Conservation (phyloP, 2,888 invertebrate genomes). For the Lithophane semibrunnea region DNA sequence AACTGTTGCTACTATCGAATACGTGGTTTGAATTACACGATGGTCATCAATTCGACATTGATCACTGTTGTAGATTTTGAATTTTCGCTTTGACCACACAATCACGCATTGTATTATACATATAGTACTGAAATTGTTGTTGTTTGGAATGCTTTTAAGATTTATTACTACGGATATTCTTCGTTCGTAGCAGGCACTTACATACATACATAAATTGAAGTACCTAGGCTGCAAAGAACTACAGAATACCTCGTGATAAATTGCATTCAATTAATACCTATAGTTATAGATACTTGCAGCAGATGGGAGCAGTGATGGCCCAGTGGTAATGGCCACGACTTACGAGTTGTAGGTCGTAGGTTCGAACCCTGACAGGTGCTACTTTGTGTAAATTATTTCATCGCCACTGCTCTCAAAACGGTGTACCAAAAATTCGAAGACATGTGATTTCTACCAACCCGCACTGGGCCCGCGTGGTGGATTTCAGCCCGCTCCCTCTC, state of each 20-base stretch:
- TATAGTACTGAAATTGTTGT: constrained; percentile 3
- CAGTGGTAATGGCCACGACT: too few relatives aligned
- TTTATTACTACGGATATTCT: neutral
- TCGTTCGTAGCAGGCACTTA: neutral
- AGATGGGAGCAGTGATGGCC: too few relatives aligned
- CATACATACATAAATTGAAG: neutral
- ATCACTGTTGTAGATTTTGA: constrained; percentile 39
- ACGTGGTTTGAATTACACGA: constrained; percentile 76
- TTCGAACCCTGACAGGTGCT: too few relatives aligned
- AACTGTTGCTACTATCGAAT: constrained; percentile 77
- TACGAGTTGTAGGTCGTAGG: too few relatives aligned
- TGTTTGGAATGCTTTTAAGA: neutral
- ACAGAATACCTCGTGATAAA: neutral
- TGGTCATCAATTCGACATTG: constrained; percentile 48
- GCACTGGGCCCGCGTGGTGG: too few relatives aligned
- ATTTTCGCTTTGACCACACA: constrained; percentile 35
- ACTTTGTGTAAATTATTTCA: too few relatives aligned
- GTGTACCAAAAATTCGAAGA: too few relatives aligned
- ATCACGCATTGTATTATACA: constrained; percentile 28
- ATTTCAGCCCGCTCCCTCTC: too few relatives aligned
- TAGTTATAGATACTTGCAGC: neutral
- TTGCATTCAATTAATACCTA: neutral
- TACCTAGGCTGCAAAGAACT: neutral
- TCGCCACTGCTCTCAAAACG: too few relatives aligned
- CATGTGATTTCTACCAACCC: too few relatives aligned